phyloP scores from a whole-genome alignment of 2,113 vertebrate species.

The Spea bombifrons region DNA sequence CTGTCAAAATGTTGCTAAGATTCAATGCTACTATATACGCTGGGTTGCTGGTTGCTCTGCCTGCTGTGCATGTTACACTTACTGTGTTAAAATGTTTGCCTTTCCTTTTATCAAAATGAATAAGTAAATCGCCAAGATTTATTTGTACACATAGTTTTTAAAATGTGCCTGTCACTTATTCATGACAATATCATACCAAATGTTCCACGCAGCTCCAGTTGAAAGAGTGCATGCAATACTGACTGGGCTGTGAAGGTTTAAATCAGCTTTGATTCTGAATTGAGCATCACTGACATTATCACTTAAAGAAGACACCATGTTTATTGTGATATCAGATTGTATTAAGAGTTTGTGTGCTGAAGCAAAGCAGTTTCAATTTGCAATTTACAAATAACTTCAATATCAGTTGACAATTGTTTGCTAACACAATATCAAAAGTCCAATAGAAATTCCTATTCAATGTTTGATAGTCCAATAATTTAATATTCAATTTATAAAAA shows the following conservation, averaged over 20 bases:
- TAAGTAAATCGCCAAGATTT: neutral
- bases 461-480: too few relatives aligned
- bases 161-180: neutral
- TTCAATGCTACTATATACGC: constrained; percentile 15
- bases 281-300: neutral
- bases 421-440: too few relatives aligned
- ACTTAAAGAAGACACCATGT: neutral
- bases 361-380: too few relatives aligned
- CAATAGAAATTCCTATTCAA: too few relatives aligned
- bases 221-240: neutral
- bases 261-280: neutral
- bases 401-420: too few relatives aligned
- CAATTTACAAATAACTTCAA: too few relatives aligned
- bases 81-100: constrained; percentile 2
- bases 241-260: neutral
- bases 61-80: constrained; percentile 17
- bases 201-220: neutral
- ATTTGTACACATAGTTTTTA: neutral
- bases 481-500: too few relatives aligned
- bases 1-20: constrained; percentile 8
- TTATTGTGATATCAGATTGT: neutral
- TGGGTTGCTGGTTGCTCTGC: neutral
- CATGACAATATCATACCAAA: constrained; percentile 3
- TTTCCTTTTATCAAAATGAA: constrained; percentile 35
- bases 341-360: neutral